phyloP scores from a whole-genome alignment of 2,113 vertebrate genomes.

The Redunca redunca region DNA sequence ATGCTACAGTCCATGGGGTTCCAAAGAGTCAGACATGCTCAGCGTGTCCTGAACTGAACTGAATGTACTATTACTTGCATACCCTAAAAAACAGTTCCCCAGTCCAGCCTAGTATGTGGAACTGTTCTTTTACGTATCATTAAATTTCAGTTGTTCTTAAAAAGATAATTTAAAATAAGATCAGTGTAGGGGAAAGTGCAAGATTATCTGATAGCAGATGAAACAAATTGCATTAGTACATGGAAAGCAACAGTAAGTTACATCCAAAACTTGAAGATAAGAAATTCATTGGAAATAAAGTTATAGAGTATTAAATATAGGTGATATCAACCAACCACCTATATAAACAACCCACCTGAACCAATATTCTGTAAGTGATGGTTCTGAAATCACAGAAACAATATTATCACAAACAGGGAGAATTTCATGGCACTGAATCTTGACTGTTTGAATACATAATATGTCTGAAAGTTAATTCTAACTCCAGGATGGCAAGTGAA shows the following conservation, averaged over 20 bases:
- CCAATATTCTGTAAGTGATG: neutral
- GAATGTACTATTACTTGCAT: neutral
- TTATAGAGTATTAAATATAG: neutral
- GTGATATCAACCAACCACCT: neutral
- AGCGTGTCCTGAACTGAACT: neutral
- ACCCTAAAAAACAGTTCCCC: neutral
- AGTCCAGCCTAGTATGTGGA: neutral
- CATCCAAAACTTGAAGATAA: neutral
- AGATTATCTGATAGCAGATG: neutral
- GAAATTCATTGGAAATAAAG: neutral
- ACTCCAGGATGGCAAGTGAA: neutral
- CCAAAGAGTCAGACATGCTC: neutral
- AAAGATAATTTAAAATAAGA: neutral
- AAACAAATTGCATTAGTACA: neutral
- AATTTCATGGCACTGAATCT: neutral
- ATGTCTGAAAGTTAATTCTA: neutral
- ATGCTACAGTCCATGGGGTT: neutral
- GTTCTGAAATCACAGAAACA: neutral
- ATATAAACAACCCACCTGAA: neutral
- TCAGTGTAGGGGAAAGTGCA: neutral
- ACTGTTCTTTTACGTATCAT: neutral
- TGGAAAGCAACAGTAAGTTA: neutral
- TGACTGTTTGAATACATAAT: neutral
- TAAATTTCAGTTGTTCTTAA: neutral
- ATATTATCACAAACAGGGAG: neutral